Evolutionary conservation across 2,888 invertebrate genomes (phyloP), one percentile per base, ranked within the genome.

Genomic region (Phengaris alcon): DNA sequence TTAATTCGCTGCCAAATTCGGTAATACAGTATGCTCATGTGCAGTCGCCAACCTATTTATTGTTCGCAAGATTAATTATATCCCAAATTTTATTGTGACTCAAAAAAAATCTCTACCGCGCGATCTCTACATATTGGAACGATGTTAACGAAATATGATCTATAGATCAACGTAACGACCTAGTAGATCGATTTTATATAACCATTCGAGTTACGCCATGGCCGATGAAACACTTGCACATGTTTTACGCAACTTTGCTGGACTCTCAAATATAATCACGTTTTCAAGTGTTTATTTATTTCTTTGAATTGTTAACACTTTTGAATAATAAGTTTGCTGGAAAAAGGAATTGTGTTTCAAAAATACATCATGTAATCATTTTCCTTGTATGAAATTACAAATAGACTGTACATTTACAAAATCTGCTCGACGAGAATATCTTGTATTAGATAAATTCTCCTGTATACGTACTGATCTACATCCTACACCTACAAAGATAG

Each of bases 191-290:
- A 70, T 51, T 48, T 48, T 22, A 51, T 51, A 51, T 48, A 15
- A 70, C 15, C 9, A 51, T 35, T n/a, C 35, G n/a, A 35, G 12
- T 70, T 70, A 70, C 70, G 51, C 70, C 70, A 70, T 22, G n/a
- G 15, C 6, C 51, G 1, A 52, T 15, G 70, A 52, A 70, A 70
- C 52, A 52, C 51, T 70, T 52, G 70, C 51, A 15, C 15, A 59
- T 59, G 22, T 22, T 22, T 70, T 70, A 22, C 70, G 70, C 52
- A 70, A 70, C 22, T 70, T 15, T 7, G 10, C 75, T 76, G 68
- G 44, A 76, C 84, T 84, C 83, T 81, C 78, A 80, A 84, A 85
- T 76, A 80, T 82, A 77, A 79, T 80, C 84, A 84, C 81, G 83
- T 82, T 81, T 75, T 22, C 12, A 52, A 70, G 15, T 70, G 22